These are phyloP conservation scores for Eueides isabella DNA, from an alignment of 1,140 invertebrate genomes.

Conservation along the genomic window DNA sequence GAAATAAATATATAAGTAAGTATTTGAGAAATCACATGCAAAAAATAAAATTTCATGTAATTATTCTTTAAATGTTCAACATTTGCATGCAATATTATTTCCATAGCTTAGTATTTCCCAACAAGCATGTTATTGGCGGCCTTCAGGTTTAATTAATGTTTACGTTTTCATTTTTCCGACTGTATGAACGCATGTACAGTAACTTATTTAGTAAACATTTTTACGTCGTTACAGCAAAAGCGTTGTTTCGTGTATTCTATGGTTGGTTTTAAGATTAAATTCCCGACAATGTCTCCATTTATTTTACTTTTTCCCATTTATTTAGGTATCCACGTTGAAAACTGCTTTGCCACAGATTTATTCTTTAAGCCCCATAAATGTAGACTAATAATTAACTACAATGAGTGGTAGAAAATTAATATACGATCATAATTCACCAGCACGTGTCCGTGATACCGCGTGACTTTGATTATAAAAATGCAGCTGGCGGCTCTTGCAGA, in stretches of 20 bases:
- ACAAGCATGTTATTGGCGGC: constrained; percentile 7
- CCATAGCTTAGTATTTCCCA: not conserved
- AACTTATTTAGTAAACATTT: constrained; percentile 5
- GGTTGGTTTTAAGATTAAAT: not conserved
- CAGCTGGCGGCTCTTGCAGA: not conserved
- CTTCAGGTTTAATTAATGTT: constrained; percentile 8
- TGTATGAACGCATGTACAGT: constrained; percentile 3
- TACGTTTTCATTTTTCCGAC: constrained; percentile 18
- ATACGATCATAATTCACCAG: not conserved
- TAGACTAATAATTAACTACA: not conserved
- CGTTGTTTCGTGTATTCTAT: not conserved
- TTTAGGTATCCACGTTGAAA: too few species aligned
- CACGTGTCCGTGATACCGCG: not conserved
- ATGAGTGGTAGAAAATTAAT: not conserved
- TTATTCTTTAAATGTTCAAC: not conserved
- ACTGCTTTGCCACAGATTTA: not conserved
- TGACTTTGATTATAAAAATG: constrained; percentile 13
- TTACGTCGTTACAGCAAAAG: not conserved
- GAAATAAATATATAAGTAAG: not conserved
- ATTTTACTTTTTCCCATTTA: too few species aligned
- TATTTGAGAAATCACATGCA: not conserved
- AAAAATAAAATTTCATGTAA: not conserved
- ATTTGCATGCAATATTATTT: not conserved
- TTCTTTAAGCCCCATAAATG: not conserved
- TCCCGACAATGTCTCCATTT: not conserved